Evolutionary conservation across 2,113 vertebrate species (phyloP), one percentile per base, ranked within the genome.

Genomic region (Thinocorus orbignyianus): DNA sequence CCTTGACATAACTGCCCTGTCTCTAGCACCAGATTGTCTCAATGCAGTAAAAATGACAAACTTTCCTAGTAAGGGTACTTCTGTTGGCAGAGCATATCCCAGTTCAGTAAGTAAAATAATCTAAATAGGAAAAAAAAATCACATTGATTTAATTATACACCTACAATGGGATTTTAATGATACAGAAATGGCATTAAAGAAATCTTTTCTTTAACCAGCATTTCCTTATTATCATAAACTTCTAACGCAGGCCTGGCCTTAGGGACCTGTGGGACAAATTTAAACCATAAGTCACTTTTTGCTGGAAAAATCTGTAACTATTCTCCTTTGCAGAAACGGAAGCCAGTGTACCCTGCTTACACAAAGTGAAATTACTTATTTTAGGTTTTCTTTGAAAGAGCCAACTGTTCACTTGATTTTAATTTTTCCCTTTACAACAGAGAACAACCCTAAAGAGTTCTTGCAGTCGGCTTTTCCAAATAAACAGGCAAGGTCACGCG

Each of bases 391-490:
- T 51, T 69, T 72, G 39, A 35, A 35, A 81, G 44, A 68, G 62
- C 19, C 14, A 4, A 51, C 65, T 37, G 23, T 70, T 71, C 3
- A 24, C 68, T 89, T 55, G 31, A n/a, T 78, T 92, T 88, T 55
- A 24, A 58, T 79, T 93, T 95, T 60, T 0, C 66, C n/a, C 26
- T 19, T 84, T 78, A 71, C 55, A 74, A 86, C 30, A 69, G 61
- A 79, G 58, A 86, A 41, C 48, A 77, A 26, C 15, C 44, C 71
- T 73, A 24, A 88, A 71, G 74, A 88, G 72, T 81, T 95, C 94
- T 61, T 87, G 85, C 88, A 93, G 86, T 42, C 31, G 3, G 65
- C 60, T 84, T 90, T 88, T 94, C 52, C 71, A 93, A 93, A 96
- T 46, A 96, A 96, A 94, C 69, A 91, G 4, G 5, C 46, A 28